Base-by-base conservation (phyloP, 2,113 vertebrate genomes). In the Platichthys flesus region DNA sequence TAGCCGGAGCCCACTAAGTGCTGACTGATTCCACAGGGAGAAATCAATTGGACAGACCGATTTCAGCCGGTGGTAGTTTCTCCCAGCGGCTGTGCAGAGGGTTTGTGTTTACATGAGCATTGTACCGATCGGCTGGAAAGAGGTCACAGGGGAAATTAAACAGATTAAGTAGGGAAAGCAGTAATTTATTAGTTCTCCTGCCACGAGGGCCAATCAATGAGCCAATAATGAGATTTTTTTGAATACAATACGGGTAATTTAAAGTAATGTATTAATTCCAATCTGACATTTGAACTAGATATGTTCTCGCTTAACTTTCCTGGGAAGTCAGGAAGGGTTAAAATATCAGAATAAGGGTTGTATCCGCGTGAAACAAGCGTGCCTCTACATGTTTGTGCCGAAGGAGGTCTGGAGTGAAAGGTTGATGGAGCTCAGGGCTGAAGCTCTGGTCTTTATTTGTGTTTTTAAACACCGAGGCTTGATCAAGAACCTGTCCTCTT, bases 391-490 rank as follows among this genome's bases (percentile, higher is more conserved):
- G 55, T 16, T 26, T 42, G 1, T 26, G 18, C 0, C 61, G n/a
- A 74, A 23, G 6, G 9, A 78, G 52, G 56, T 31, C 49, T 0
- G 3, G 8, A 18, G 28, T 54, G 57, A 61, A 81, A 54, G 69
- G 52, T 23, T 47, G 20, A 81, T 23, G 45, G 16, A 13, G 24
- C 23, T 37, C 60, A 61, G 45, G 21, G 66, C 49, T 45, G 18
- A 23, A 24, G 58, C 54, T 69, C 56, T 42, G 78, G 5, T 73
- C 58, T 85, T 54, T 76, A 71, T 79, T 83, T 71, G 60, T 67
- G 56, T 7, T 42, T 67, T 62, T 87, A 76, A 91, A 82, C 83
- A 85, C 62, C 51, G 45, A 76, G 55, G 45, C 79, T 40, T 74
- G 76, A 85, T 59, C 56, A 55, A 84, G 78, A 47, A 35, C 56